A percentile compares a stretch with the other conserved stretches of the same genome.
phyloP scores from a whole-genome alignment of 2,797 vertebrate species.

The Erethizon dorsatum region DNA sequence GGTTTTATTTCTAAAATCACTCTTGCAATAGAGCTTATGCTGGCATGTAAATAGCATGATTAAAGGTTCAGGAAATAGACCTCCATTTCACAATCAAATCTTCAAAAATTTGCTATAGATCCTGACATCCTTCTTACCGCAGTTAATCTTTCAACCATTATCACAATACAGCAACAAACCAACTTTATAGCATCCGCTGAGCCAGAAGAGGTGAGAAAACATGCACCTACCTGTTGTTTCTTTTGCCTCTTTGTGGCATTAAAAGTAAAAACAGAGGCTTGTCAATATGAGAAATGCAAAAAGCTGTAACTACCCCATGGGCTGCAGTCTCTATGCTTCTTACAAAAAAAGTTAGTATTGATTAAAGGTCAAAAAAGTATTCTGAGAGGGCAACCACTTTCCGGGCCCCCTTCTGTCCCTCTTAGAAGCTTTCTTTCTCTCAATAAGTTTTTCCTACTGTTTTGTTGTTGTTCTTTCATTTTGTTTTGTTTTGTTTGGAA shows the following conservation, averaged over 20 bases:
- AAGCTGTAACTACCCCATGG: not conserved
- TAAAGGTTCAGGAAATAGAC: not conserved
- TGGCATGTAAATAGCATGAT: not conserved
- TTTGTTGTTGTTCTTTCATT: not conserved
- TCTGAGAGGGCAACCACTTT: not conserved
- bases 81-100: not conserved
- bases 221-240: not conserved
- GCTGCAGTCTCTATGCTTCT: not conserved
- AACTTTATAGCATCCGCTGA: not conserved
- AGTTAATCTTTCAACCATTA: not conserved
- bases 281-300: not conserved
- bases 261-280: not conserved
- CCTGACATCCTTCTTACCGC: not conserved
- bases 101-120: not conserved
- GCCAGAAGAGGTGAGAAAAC: not conserved
- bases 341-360: not conserved
- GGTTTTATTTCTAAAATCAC: slow-evolving; percentile 57
- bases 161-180: not conserved
- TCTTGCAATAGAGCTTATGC: slow-evolving; percentile 13
- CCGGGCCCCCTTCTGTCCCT: not conserved
- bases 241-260: not conserved
- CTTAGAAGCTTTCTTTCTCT: not conserved
- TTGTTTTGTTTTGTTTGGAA: not conserved
- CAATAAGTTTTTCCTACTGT: not conserved
- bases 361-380: not conserved